These are phyloP conservation scores for Phainopepla nitens DNA, from an alignment of 2,113 vertebrate genomes.

Conservation along the genomic window DNA sequence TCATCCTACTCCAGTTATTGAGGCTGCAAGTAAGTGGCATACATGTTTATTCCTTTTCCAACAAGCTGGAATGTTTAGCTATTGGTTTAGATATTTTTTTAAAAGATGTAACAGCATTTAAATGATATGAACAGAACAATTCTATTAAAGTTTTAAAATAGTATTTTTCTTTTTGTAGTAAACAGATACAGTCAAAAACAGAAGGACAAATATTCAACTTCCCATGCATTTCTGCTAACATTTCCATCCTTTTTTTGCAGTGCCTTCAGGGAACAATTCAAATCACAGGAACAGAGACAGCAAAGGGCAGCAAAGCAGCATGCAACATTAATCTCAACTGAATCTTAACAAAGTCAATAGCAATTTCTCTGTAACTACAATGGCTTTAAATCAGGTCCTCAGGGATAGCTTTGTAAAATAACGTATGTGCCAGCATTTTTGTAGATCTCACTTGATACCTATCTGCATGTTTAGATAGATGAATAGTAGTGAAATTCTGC, in stretches of 20 bases:
- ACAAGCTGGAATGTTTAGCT: background rate
- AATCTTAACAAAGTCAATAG: background rate
- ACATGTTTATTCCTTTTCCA: background rate
- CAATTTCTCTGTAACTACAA: background rate
- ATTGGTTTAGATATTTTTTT: background rate
- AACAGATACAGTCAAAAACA: background rate
- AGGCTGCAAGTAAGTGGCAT: background rate
- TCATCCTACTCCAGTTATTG: background rate
- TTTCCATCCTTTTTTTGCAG: background rate
- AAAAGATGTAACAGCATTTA: background rate
- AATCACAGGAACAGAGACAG: background rate
- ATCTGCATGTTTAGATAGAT: background rate
- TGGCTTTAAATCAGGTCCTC: background rate
- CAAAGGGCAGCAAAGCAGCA: background rate
- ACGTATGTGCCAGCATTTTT: background rate
- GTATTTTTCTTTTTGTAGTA: background rate
- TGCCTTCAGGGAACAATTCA: background rate
- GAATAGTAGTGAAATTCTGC: background rate
- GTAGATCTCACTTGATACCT: background rate
- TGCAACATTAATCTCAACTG: background rate
- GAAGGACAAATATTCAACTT: background rate
- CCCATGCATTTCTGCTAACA: background rate
- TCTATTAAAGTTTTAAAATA: background rate
- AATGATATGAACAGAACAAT: background rate
- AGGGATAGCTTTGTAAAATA: background rate